Evolutionary conservation across 2,888 invertebrate genomes (phyloP).

Genomic region (Orchesellides sinensis): DNA sequence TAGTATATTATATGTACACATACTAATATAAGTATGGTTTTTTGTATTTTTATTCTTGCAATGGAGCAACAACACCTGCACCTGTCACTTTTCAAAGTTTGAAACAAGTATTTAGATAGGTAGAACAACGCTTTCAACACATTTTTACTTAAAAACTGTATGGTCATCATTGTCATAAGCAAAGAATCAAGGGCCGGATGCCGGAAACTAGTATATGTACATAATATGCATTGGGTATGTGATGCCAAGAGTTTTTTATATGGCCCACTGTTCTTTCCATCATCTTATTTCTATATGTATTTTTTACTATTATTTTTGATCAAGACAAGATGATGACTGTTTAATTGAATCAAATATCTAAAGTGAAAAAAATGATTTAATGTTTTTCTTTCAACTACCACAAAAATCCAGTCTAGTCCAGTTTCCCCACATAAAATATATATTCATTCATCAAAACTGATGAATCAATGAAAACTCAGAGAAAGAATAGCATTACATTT

Average conservation of each 20-base stretch:
- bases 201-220: neutral
- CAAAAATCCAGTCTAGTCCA: neutral
- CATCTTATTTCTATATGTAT: too few relatives aligned
- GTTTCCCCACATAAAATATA: neutral
- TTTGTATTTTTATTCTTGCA: too few relatives aligned
- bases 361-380: neutral
- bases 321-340: too few relatives aligned
- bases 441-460: slow-evolving; percentile 17
- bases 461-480: slow-evolving; percentile 8
- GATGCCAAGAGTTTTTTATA: too few relatives aligned
- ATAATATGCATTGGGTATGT: neutral
- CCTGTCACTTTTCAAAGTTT: neutral
- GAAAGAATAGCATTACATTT: too few relatives aligned
- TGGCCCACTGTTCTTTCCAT: too few relatives aligned
- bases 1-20: too few relatives aligned
- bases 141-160: neutral
- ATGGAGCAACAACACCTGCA: neutral
- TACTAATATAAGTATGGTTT: too few relatives aligned
- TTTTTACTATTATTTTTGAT: too few relatives aligned
- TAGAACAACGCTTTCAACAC: neutral
- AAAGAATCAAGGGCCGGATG: neutral
- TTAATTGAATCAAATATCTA: neutral
- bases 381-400: neutral
- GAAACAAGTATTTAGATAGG: neutral
- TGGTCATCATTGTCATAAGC: neutral